Conservation (phyloP, 2,113 vertebrate species). For the Antechinus stuartii region DNA sequence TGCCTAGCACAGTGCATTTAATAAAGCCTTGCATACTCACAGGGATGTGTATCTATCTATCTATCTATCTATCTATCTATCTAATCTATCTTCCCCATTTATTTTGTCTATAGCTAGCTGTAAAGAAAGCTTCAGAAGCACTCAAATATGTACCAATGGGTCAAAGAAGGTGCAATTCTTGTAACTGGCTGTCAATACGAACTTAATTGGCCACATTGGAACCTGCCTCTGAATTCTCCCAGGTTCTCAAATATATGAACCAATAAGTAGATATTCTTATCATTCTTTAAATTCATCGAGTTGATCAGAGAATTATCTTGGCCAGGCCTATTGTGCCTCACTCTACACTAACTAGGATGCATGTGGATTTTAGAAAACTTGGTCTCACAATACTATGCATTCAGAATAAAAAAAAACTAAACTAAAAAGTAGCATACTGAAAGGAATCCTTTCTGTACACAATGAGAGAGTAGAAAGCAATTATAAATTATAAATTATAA, state of each 20-base stretch:
- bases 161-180: not conserved
- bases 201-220: not conserved
- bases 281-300: not conserved
- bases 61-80: not conserved
- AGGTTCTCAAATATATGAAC: not conserved
- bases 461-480: slow-evolving; percentile 30
- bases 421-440: not conserved
- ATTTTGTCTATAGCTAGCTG: not conserved
- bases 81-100: not conserved
- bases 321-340: not conserved
- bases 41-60: not conserved
- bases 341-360: not conserved
- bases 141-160: not conserved
- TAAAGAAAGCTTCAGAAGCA: not conserved
- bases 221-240: not conserved
- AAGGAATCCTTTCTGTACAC: slow-evolving; percentile 56
- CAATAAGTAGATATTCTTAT: not conserved
- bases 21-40: not conserved
- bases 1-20: not conserved
- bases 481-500: too few species aligned
- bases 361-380: slow-evolving; percentile 52
- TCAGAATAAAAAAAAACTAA: not conserved
- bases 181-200: not conserved
- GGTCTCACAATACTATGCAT: slow-evolving; percentile 37
- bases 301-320: not conserved